Evolutionary conservation across 2,888 invertebrate species (phyloP), one percentile per base, ranked within the genome.

Genomic region (Tenthredo livida): DNA sequence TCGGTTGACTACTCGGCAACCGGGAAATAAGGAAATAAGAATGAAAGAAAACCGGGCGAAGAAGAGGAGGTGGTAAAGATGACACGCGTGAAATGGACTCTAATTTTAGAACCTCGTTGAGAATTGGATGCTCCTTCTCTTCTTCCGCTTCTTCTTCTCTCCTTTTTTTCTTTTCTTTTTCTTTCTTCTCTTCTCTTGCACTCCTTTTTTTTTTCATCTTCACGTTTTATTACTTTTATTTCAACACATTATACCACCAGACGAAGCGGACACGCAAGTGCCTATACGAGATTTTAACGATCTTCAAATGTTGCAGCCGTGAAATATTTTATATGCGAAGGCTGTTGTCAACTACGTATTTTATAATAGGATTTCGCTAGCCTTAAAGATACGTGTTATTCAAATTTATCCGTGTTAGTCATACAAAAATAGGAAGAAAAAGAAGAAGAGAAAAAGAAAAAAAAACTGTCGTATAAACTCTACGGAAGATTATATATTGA

Each of bases 11-110:
- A 15, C 10, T 61, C 83, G 84, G 65, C 75, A 25, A 67, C 33
- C 77, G 70, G 67, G 84, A 82, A 84, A 84, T 65, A 83, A 70
- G 65, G 84, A 78, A 78, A 77, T 29, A 65, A 84, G 67, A 85
- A 65, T 37, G 25, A 40, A 80, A 72, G 47, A 40, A 73, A 85
- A 72, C 47, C 9, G 84, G 58, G 73, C 10, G 33, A 75, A n/a
- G 61, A 85, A 84, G 80, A 88, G 86, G 84, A 86, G 87, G 87
- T 89, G 90, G 88, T 88, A 88, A 85, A 88, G 85, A 84, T 85
- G 78, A 85, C 85, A 84, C 77, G 88, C 86, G 85, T 88, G 87
- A 88, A 90, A 89, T 89, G 88, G 89, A 88, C 88, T 90, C 89
- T 90, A 91, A 91, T 90, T 90, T 90, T 90, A 89, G 85, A 82